Percentiles rank a stretch among this genome's conserved stretches.
These are phyloP conservation scores for Chrysaora quinquecirrha DNA, from an alignment of 30 jellyfish, hydroid and myxozoan genomes.

Conservation along the genomic window DNA sequence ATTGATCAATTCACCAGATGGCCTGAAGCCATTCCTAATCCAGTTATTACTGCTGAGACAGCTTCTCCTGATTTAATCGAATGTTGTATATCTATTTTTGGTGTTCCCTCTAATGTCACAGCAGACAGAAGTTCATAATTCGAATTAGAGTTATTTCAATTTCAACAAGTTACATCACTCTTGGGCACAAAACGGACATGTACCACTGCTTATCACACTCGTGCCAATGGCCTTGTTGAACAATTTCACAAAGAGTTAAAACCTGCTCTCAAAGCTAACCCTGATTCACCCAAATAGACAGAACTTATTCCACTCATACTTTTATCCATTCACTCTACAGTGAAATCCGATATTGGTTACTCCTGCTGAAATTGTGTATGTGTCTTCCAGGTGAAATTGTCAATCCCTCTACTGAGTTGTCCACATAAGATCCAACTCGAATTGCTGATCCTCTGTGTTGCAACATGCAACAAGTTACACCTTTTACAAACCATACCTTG, in stretches of 20 bases:
- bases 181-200: neutral
- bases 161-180: neutral
- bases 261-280: slow-evolving; percentile 25
- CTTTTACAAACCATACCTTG: no score
- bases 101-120: no score
- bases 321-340: slow-evolving; percentile 25
- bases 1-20: slow-evolving; percentile 59
- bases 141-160: no score
- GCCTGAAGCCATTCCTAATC: slow-evolving; percentile 56
- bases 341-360: neutral
- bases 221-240: slow-evolving; percentile 41
- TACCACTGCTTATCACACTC: slow-evolving; percentile 56
- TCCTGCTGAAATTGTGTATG: neutral
- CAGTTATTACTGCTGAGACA: slow-evolving; percentile 8
- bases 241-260: slow-evolving; percentile 7
- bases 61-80: slow-evolving; percentile 1
- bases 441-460: no score
- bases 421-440: no score
- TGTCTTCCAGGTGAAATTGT: neutral
- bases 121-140: slow-evolving; percentile 55
- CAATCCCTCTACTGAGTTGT: neutral
- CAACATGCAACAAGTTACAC: no score
- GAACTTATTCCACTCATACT: slow-evolving; percentile 15
- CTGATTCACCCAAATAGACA: slow-evolving; percentile 27
- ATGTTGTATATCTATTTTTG: no score